A percentile compares a stretch with the other conserved stretches of the same genome.
Evolutionary conservation across 2,888 invertebrate genomes (phyloP).

Genomic region (Drosophila macrospina): DNA sequence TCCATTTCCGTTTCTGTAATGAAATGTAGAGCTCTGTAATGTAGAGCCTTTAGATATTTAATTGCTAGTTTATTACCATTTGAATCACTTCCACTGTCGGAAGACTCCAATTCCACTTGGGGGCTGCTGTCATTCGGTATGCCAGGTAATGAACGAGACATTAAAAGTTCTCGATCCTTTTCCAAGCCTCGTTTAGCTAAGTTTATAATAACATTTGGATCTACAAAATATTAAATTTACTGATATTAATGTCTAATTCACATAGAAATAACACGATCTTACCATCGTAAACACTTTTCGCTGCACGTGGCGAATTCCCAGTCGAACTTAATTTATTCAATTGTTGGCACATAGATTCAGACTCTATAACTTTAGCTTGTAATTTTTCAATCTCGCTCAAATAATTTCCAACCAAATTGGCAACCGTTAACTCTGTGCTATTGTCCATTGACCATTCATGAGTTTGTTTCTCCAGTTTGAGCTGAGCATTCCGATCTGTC

Average conservation of each 20-base stretch:
- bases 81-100: constrained; percentile 87
- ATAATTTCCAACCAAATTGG: constrained; percentile 92
- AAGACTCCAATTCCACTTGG: constrained; percentile 87
- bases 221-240: constrained; percentile 51
- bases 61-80: constrained; percentile 87
- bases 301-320: constrained; percentile 32
- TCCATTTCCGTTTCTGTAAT: constrained; percentile 87
- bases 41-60: not conserved
- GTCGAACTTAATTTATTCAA: constrained; percentile 86
- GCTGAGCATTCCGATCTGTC: constrained; percentile 92
- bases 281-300: constrained; percentile 63
- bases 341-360: constrained; percentile 92
- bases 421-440: constrained; percentile 87
- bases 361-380: constrained; percentile 94
- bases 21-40: not conserved
- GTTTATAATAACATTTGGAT: constrained; percentile 87
- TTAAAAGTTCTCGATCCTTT: constrained; percentile 87
- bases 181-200: constrained; percentile 93
- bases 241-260: not conserved
- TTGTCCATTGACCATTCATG: constrained; percentile 74
- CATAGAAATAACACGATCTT: not conserved
- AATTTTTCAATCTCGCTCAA: constrained; percentile 96
- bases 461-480: constrained; percentile 91
- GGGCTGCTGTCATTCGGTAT: constrained; percentile 87
- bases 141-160: constrained; percentile 84